Percentiles rank a stretch among this genome's conserved stretches.
These are phyloP conservation scores for Pica pica DNA, from an alignment of 2,113 vertebrate species.

Conservation along the genomic window DNA sequence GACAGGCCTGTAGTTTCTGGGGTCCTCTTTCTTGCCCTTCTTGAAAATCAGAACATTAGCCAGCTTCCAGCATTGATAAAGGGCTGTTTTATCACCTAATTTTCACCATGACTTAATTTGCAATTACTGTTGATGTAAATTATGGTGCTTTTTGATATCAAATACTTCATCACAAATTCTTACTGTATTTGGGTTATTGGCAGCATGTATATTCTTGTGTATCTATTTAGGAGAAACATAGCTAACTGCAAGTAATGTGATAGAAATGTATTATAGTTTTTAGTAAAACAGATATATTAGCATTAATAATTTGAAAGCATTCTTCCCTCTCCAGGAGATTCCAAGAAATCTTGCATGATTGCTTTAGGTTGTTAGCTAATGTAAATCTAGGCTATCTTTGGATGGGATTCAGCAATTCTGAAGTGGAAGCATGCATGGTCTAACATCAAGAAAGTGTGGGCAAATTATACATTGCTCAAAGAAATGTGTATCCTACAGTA, in stretches of 20 bases:
- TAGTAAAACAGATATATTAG: background rate
- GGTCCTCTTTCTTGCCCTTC: background rate
- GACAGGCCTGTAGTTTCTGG: background rate
- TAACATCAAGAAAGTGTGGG: background rate
- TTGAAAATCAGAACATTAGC: background rate
- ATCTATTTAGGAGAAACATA: background rate
- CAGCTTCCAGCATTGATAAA: background rate
- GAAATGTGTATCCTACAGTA: background rate
- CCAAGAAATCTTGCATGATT: background rate
- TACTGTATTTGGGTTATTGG: background rate
- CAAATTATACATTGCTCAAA: background rate
- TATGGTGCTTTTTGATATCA: background rate
- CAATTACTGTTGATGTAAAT: background rate
- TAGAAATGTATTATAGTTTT: background rate
- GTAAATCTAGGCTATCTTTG: background rate
- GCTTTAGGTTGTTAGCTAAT: background rate
- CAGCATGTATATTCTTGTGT: background rate
- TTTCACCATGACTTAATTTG: background rate
- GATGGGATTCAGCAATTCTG: background rate
- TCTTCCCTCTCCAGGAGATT: background rate
- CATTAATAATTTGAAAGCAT: background rate
- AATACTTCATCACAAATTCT: background rate
- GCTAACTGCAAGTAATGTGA: background rate
- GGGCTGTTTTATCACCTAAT: background rate
- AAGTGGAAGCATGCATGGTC: background rate